Percentiles rank a stretch among this genome's conserved stretches.
Conservation (phyloP, 2,113 vertebrate genomes). For the Athene noctua region DNA sequence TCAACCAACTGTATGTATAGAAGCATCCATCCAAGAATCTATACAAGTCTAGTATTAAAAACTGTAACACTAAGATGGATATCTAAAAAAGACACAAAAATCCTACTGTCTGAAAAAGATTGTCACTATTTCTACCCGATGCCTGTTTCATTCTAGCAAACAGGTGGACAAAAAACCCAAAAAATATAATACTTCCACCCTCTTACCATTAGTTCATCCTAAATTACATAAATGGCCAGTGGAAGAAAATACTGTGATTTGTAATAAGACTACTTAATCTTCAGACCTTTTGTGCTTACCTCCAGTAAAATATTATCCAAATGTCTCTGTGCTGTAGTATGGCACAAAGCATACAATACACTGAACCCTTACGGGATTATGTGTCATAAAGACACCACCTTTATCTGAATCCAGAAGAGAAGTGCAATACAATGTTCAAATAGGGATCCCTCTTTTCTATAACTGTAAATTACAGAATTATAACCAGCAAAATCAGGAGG, state of each 20-base stretch:
- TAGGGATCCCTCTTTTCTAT: background rate
- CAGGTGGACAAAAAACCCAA: background rate
- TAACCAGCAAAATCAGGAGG: background rate
- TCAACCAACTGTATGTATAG: background rate
- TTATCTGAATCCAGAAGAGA: background rate
- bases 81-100: background rate
- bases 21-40: background rate
- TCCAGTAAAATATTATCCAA: background rate
- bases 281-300: background rate
- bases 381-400: background rate
- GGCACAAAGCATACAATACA: background rate
- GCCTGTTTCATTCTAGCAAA: background rate
- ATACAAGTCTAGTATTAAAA: background rate
- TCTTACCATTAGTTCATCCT: background rate
- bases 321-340: background rate
- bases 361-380: background rate
- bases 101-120: background rate
- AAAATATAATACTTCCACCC: accelerated
- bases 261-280: background rate
- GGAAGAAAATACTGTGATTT: background rate
- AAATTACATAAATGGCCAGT: background rate
- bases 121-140: background rate
- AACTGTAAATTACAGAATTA: background rate
- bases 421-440: background rate
- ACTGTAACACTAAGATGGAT: background rate